Conservation (phyloP, 2,113 vertebrate species). For the Saimiri boliviensis region DNA sequence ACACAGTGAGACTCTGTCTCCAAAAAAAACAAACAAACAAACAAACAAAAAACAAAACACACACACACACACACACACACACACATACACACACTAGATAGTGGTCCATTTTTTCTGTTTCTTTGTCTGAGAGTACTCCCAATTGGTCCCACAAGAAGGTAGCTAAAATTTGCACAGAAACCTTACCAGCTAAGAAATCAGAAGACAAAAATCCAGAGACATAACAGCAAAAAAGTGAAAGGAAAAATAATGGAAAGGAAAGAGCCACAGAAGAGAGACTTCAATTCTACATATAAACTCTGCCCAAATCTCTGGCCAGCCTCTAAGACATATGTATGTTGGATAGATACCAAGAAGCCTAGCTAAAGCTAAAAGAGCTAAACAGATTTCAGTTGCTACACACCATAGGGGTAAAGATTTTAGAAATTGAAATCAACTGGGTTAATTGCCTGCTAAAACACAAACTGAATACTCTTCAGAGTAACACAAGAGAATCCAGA, state of each 20-base stretch:
- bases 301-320: neutral
- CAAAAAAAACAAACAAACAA: no score
- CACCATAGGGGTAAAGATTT: neutral
- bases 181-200: neutral
- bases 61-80: no score
- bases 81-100: no score
- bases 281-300: neutral
- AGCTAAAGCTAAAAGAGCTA: neutral
- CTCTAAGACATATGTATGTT: neutral
- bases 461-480: neutral
- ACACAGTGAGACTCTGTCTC: no score
- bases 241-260: neutral
- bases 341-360: neutral
- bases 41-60: no score
- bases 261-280: neutral
- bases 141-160: neutral
- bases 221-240: neutral
- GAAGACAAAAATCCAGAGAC: conserved; percentile 22
- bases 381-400: neutral
- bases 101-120: neutral
- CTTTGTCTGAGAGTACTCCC: neutral
- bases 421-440: neutral
- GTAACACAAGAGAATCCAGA: conserved; percentile 9
- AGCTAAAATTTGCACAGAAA: neutral
- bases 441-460: neutral